Base-by-base conservation (phyloP, 2,888 invertebrate genomes). In the Aricia artaxerxes region DNA sequence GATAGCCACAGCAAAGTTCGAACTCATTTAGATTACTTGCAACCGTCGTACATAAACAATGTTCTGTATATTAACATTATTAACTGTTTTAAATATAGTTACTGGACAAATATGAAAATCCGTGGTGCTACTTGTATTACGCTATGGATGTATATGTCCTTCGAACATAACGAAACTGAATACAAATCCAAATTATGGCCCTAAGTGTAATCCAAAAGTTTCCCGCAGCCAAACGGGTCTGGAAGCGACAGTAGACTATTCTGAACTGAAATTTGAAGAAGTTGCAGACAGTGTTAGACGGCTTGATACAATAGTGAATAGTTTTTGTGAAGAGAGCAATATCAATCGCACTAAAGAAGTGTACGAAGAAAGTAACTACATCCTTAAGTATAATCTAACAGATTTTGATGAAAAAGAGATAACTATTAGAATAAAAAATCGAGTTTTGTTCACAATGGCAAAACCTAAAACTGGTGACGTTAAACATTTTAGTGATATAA, bases 191-290 rank as follows among this genome's bases (percentile, higher is more conserved):
- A 1, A 49, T 49, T 11, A 13, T 24, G n/a, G n/a, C 73, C n/a
- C 16, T 60, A 60, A n/a, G 31, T 64, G 64, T 64, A 11, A 64
- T n/a, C 7, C 24, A 64, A 64, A 64, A 64, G 13, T 31, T 53
- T 6, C 44, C 40, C 7, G 7, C 24, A 6, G 35, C 9, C 31
- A 53, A 24, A 31, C 1, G 11, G 9, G 6, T 53, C 9, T 44
- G 44, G 53, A 53, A 53, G 5, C 75, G 9, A 31, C 64, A 64
- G 60, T 1, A n/a, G 64, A 31, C 9, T 31, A 31, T 13, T 31
- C 75, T 31, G 31, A 24, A 75, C 24, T 24, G 9, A 53, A 31
- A 13, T 75, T 75, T 75, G 75, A 75, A 75, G 75, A 75, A 49
- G 24, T 75, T 24, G 53, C 75, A 49, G 31, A 53, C 6, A 31